These are phyloP conservation scores for Gambusia affinis DNA, from an alignment of 2,113 vertebrate species.

Conservation along the genomic window DNA sequence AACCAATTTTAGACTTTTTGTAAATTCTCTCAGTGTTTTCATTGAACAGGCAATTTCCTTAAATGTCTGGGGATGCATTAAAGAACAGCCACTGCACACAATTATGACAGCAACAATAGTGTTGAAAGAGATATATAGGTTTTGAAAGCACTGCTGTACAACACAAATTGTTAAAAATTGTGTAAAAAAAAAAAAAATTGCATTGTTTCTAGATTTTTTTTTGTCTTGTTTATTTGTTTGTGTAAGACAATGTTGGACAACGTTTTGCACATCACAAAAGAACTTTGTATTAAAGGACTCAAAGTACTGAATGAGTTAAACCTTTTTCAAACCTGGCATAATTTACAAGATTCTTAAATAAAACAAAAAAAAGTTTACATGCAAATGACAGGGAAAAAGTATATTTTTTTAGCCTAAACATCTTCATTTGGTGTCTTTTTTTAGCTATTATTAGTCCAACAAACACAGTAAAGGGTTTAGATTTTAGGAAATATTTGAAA, in stretches of 20 bases:
- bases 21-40: background rate
- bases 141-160: background rate
- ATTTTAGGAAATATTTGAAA: too few species aligned
- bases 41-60: background rate
- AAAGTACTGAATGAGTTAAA: background rate
- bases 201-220: background rate
- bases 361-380: background rate
- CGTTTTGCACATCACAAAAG: background rate
- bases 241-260: background rate
- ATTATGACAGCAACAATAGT: background rate
- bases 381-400: background rate
- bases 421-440: too few species aligned
- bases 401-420: too few species aligned
- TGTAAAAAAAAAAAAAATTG: too few species aligned
- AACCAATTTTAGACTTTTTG: background rate
- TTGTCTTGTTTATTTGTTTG: background rate
- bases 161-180: background rate
- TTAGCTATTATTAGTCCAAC: too few species aligned
- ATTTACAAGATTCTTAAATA: background rate
- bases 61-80: background rate
- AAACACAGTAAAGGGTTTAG: too few species aligned
- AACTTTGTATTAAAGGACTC: background rate
- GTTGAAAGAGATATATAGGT: background rate
- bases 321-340: background rate
- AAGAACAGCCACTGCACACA: too few species aligned